Percentiles rank a stretch among this genome's conserved stretches.
Evolutionary conservation across 2,888 invertebrate species (phyloP).

Genomic region (Epirrhoe alternata): DNA sequence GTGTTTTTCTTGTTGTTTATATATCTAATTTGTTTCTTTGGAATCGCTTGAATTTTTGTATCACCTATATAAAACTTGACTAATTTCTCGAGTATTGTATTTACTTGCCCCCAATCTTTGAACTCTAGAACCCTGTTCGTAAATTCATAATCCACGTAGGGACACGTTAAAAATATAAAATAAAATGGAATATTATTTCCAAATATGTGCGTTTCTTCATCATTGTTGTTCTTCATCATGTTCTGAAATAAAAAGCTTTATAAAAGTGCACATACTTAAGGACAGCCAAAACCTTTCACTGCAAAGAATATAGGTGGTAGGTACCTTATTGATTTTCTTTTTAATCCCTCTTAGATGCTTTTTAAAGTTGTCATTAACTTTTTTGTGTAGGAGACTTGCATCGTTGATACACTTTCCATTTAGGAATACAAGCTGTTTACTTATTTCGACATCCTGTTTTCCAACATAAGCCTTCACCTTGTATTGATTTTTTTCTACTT

Average conservation of each 20-base stretch:
- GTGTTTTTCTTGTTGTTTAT: constrained; percentile 31
- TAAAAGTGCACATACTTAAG: neutral
- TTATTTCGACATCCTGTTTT: constrained; percentile 54
- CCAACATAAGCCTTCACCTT: constrained; percentile 85
- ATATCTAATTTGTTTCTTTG: constrained; percentile 40
- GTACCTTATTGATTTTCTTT: constrained; percentile 36
- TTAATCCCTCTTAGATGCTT: constrained; percentile 45
- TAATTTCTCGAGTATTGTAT: constrained; percentile 64
- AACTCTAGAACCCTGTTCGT: constrained; percentile 82
- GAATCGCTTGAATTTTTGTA: constrained; percentile 50
- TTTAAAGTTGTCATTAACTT: constrained; percentile 56
- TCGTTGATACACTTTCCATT: constrained; percentile 86
- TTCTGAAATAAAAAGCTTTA: constrained; percentile 46
- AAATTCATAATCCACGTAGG: constrained; percentile 82
- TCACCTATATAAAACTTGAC: constrained; percentile 65
- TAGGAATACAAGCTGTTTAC: constrained; percentile 86
- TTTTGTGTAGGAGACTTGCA: constrained; percentile 67
- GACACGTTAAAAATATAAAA: constrained; percentile 84
- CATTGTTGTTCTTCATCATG: constrained; percentile 19
- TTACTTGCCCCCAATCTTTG: constrained; percentile 77
- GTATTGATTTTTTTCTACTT: constrained; percentile 74
- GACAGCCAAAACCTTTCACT: neutral
- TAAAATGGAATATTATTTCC: constrained; percentile 69
- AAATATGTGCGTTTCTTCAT: constrained; percentile 47
- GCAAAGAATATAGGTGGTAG: neutral